Evolutionary conservation across 2,797 vertebrate species (phyloP).

Genomic region (Coreius guichenoti): DNA sequence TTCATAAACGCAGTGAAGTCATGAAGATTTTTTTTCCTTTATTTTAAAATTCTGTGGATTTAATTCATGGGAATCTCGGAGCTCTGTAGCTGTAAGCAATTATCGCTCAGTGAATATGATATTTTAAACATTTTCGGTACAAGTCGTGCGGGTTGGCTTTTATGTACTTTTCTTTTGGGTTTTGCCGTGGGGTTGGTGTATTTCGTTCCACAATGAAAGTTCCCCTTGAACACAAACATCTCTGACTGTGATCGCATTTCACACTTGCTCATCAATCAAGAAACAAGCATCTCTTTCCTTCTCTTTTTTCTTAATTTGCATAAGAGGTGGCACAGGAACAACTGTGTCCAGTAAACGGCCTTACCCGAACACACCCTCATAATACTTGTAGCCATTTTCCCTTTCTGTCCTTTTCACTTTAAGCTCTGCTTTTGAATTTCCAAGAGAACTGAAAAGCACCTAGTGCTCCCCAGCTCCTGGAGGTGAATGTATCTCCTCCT

Average conservation of each 20-base stretch:
- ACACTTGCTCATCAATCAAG: constrained; percentile 53
- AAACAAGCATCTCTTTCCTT: constrained; percentile 19
- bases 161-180: constrained; percentile 36
- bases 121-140: constrained; percentile 18
- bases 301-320: background rate
- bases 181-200: constrained; percentile 46
- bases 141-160: constrained; percentile 30
- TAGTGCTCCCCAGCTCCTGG: constrained; percentile 63
- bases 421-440: constrained; percentile 58
- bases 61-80: constrained; percentile 17
- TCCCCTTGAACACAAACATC: constrained; percentile 47
- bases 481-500: constrained; percentile 62
- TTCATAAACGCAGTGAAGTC: constrained; percentile 1
- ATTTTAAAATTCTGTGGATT: background rate
- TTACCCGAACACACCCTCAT: background rate
- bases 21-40: background rate
- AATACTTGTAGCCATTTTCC: constrained; percentile 44
- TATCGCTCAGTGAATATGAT: constrained; percentile 32
- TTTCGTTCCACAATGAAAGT: constrained; percentile 49
- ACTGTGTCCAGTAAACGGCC: constrained; percentile 27
- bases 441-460: constrained; percentile 41
- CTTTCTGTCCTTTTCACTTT: constrained; percentile 41
- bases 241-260: constrained; percentile 45
- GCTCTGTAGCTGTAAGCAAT: constrained; percentile 16
- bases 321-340: constrained; percentile 22